Evolutionary conservation across 2,113 vertebrate species (phyloP).

Genomic region (Fregata magnificens): DNA sequence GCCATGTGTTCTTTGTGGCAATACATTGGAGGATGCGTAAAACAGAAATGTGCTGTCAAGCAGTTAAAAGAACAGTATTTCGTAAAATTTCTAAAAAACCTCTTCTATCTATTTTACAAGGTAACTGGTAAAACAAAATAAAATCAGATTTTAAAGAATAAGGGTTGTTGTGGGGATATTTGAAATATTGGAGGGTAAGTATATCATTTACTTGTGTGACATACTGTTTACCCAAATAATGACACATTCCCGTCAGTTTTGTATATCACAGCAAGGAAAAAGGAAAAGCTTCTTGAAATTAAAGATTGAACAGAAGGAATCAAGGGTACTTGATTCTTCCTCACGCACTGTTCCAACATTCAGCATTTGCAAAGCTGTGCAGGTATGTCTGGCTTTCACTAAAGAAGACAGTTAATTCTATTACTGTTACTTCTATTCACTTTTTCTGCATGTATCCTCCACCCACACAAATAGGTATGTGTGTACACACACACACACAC

Average conservation of each 20-base stretch:
- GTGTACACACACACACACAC: not conserved
- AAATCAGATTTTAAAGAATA: not conserved
- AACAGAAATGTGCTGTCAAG: not conserved
- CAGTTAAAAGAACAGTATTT: not conserved
- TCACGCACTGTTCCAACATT: not conserved
- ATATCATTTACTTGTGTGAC: not conserved
- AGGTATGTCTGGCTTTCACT: not conserved
- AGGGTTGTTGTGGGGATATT: not conserved
- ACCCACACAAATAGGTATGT: not conserved
- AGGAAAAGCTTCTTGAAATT: not conserved
- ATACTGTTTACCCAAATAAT: not conserved
- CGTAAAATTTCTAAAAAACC: not conserved
- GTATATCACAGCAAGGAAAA: not conserved
- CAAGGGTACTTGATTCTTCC: not conserved
- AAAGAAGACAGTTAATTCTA: not conserved
- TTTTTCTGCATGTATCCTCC: not conserved
- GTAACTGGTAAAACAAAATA: not conserved
- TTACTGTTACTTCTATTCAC: not conserved
- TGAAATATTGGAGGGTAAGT: not conserved
- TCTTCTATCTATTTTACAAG: not conserved
- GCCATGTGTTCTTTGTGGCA: not conserved
- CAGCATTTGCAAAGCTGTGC: not conserved
- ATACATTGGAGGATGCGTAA: not conserved
- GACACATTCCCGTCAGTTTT: not conserved
- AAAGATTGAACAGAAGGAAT: not conserved